These are phyloP conservation scores for Colletes latitarsis DNA, from an alignment of 1,140 invertebrate species.

Conservation along the genomic window DNA sequence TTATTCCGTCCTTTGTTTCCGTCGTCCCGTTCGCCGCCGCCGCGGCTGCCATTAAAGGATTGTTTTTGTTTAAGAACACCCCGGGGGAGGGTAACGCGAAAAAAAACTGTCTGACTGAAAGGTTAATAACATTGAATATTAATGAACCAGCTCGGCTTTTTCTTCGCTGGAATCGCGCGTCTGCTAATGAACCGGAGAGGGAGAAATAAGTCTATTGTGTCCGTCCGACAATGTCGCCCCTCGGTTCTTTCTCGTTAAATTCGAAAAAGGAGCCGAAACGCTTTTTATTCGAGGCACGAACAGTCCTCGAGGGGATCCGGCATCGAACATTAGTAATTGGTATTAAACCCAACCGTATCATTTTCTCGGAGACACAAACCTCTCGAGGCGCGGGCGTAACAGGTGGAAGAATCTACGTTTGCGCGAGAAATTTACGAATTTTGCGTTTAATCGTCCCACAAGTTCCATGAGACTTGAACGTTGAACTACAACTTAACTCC, in stretches of 20 bases:
- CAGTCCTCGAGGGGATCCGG: no score
- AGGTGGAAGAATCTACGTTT: not conserved
- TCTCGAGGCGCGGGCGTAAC: not conserved
- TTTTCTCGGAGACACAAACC: not conserved
- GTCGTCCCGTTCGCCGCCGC: not conserved
- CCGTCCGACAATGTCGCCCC: constrained; percentile 10
- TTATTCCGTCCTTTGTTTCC: not conserved
- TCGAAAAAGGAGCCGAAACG: constrained; percentile 2
- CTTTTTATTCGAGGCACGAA: not conserved
- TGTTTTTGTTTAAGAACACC: constrained; percentile 7
- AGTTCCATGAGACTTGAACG: not conserved
- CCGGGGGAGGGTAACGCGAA: not conserved
- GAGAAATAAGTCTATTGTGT: constrained; percentile 22
- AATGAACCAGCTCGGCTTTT: constrained; percentile 1
- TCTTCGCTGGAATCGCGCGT: not conserved
- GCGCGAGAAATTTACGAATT: not conserved
- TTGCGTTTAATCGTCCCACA: not conserved
- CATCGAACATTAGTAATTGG: not conserved
- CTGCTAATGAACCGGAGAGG: constrained; percentile 28
- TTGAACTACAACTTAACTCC: no score
- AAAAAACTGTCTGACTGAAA: constrained; percentile 3
- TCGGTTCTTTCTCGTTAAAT: constrained; percentile 2
- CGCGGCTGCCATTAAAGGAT: not conserved
- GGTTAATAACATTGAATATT: constrained; percentile 38
- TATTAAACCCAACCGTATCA: not conserved